Base-by-base conservation (phyloP, 2,797 vertebrate genomes). In the Oophaga sylvatica region DNA sequence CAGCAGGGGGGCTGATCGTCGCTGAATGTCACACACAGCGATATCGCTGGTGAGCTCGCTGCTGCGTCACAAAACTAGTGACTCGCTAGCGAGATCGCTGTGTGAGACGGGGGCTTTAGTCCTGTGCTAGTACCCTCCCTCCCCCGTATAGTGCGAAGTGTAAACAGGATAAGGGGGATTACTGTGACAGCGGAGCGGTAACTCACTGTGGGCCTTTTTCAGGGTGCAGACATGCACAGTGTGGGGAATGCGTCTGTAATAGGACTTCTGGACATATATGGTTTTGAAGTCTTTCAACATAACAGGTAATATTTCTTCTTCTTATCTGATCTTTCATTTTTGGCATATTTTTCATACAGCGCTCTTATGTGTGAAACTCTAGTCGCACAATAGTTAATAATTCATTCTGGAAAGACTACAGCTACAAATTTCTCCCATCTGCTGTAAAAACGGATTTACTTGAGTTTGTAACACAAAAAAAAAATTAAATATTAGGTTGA, bases 211-310 rank as follows among this genome's bases (percentile, higher is more conserved):
- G 3, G 41, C 10, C 15, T 77, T 81, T 88, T 92, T 71, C 91
- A 99, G 98, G 97, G 97, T 2, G 93, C 96, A 1, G 94, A 96
- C 60, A 93, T 95, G 93, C 95, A 96, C 13, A 96, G 95, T 59
- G 94, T 95, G 93, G 97, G 96, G 77, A 93, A 94, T 75, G 96
- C 94, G 83, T 97, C 97, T 0, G 97, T 99, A 87, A 96, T 99
- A 17, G 98, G 98, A 9, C 94, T 99, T 86, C 93, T 99, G 90
- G 98, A 99, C 86, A 99, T 99, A 90, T 99, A 99, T n/a, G 98
- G 98, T 15, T 99, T 99, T 88, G 98, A 99, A 90, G 97, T 99
- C 88, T 99, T 99, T 93, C 98, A 99, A 91, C 92, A 98, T 92
- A 99, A 99, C 95, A 99, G 98, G 98, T 98, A 90, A n/a, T 62